Evolutionary conservation across 2,113 vertebrate species (phyloP), one percentile per base, ranked within the genome.

Genomic region (Mustela lutreola): DNA sequence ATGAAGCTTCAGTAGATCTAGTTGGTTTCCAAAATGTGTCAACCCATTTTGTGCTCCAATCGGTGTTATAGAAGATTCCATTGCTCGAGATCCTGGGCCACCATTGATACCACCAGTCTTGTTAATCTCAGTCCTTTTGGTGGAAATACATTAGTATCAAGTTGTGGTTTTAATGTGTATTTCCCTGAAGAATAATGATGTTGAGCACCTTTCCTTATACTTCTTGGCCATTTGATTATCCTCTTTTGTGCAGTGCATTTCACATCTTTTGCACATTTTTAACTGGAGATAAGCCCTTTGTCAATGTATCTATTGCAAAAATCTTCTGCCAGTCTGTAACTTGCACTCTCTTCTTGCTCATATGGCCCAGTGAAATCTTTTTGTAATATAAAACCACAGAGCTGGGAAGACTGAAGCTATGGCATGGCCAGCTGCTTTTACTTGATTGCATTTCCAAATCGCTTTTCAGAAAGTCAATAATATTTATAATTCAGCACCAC

Each of bases 381-480:
- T 33, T 65, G 97, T 84, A 96, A 97, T 75, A 28, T 84, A 95
- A 97, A 95, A 96, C 95, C 75, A 82, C 14, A 5, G 53, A 22
- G 60, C 45, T 21, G 95, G 92, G 8, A 78, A 48, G 75, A 80
- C 31, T 39, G 36, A 60, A 26, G 87, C 86, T 86, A 31, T 10
- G 75, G 45, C 4, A 45, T 7, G 33, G 24, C 28, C 1, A 26
- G 62, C 94, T 93, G 86, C 83, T 84, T 94, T 94, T 89, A 33
- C 83, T 89, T 97, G 73, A 89, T 31, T 96, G 48, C 79, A 70
- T 92, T 94, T 95, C 79, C 95, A 97, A 98, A 96, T 95, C 67
- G 50, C 92, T 92, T 96, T 94, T 84, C 87, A 94, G 81, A 95
- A 63, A 95, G 90, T 94, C 97, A 94, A 96, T 96, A 84, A 79